Evolutionary conservation across 2,113 vertebrate species (phyloP), one percentile per base, ranked within the genome.

Genomic region (Cinclus mexicanus): DNA sequence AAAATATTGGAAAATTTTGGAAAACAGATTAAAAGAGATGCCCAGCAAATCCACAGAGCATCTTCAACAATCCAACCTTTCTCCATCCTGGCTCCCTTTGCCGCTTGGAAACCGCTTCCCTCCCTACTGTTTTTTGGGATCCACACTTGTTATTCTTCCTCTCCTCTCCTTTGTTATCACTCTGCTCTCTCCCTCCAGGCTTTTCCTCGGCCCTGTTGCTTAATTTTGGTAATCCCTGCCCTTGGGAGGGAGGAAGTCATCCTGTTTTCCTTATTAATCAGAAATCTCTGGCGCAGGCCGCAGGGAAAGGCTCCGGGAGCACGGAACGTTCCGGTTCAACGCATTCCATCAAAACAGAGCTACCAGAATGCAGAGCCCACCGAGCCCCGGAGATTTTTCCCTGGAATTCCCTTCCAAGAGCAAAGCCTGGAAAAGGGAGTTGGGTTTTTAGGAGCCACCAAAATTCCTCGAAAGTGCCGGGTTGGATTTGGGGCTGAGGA

Each of bases 191-290:
- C 53, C 80, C 91, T 88, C 49, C 49, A 64, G 69, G 77, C 65
- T 88, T 85, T 71, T 65, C 94, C 81, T 94, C 89, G 47, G 47
- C 42, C 23, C 55, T 88, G 39, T 41, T 90, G 82, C 78, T 94
- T 25, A 19, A 83, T 82, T 81, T 89, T 89, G 68, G 75, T 80
- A 94, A 94, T 93, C 84, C 76, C 84, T 87, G 90, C 83, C 83
- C 70, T 75, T 87, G 20, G 52, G 57, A 95, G 72, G 71, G 84
- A 94, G 82, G 78, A 81, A 90, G 83, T 71, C 10, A 0, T 61
- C 77, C 77, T 83, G 74, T 86, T 96, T 95, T 91, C 94, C 90
- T 90, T 95, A 28, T 90, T 89, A 82, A 91, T 87, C 84, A 70
- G 70, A 20, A 53, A 85, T 96, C 91, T 65, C 84, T 87, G 95